Base-by-base conservation (phyloP, 1,140 invertebrate genomes). In the Archivesica marissinica region DNA sequence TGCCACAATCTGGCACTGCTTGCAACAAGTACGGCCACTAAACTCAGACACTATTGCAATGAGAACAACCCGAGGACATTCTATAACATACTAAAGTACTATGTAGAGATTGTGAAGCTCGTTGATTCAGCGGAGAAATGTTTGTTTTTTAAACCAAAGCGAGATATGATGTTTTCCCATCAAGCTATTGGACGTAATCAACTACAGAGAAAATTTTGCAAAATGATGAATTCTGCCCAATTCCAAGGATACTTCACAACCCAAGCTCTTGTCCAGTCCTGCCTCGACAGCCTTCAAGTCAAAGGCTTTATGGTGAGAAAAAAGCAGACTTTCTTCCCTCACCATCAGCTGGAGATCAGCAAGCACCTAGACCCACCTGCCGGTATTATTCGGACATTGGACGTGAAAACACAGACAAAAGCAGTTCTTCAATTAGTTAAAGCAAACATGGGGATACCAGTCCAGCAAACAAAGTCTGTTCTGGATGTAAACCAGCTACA, bases 1-100 rank as follows among this genome's bases (percentile, higher is more conserved):
- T 52, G 50, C 23, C 72, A 75, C 35, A 54, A 54, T 25, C 4
- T 52, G 3, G 38, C 52, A n/a, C 38, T 44, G 28, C 52, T 59
- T 47, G 75, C 15, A 23, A 15, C 17, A 2, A 35, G 28, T 59
- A 41, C 38, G 15, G 54, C 72, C 28, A 56, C 35, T 38, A 75
- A 75, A 54, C 41, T 78, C 1, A 9, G 75, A 15, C 75, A 78
- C 13, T 78, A 78, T 25, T 39, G 52, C 30, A 44, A 78, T 30
- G 35, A 61, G 35, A 44, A 28, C 11, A 78, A 78, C 50, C 75
- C 75, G 28, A n/a, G 75, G 17, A 41, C 52, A 25, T 78, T 78
- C 54, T 78, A 78, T 23, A 78, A 78, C n/a, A 44, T 78, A 28
- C n/a, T 78, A 13, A 28, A 61, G 23, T 61, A 47, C 30, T 78